Percentiles rank a stretch among this genome's conserved stretches.
phyloP scores from a whole-genome alignment of 2,113 vertebrate genomes.

The Pachycephala philippinensis region DNA sequence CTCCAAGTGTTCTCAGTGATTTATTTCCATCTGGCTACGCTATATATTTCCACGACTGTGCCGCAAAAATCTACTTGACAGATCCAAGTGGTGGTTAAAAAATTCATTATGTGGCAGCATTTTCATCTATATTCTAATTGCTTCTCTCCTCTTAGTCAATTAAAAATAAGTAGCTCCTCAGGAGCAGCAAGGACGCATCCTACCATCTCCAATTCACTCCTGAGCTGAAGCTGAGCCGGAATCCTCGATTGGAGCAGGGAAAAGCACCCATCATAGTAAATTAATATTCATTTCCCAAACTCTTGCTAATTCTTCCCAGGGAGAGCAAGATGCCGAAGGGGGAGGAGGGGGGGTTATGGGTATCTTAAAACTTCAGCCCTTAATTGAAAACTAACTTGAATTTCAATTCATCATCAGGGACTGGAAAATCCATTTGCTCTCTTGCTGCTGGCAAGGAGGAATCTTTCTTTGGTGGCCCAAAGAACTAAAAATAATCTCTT shows the following conservation, averaged over 20 bases:
- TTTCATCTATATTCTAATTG: slow-evolving; percentile 47
- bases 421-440: neutral
- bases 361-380: neutral
- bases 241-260: neutral
- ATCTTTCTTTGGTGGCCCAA: neutral
- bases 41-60: neutral
- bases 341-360: neutral
- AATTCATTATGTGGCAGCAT: slow-evolving; percentile 38
- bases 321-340: neutral
- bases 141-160: slow-evolving; percentile 32
- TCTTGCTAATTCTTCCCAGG: neutral
- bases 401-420: neutral
- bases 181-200: neutral
- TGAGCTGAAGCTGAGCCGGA: neutral
- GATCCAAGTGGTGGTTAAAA: slow-evolving; percentile 49
- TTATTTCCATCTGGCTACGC: slow-evolving; percentile 25
- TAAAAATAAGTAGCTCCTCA: slow-evolving; percentile 44
- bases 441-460: neutral
- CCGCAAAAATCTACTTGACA: slow-evolving; percentile 17
- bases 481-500: neutral
- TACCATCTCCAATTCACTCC: neutral
- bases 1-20: neutral
- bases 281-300: slow-evolving; percentile 14
- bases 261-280: neutral
- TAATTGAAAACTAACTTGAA: slow-evolving; percentile 27